Evolutionary conservation across 2,888 invertebrate genomes (phyloP).

Genomic region (Sinelater perroti): DNA sequence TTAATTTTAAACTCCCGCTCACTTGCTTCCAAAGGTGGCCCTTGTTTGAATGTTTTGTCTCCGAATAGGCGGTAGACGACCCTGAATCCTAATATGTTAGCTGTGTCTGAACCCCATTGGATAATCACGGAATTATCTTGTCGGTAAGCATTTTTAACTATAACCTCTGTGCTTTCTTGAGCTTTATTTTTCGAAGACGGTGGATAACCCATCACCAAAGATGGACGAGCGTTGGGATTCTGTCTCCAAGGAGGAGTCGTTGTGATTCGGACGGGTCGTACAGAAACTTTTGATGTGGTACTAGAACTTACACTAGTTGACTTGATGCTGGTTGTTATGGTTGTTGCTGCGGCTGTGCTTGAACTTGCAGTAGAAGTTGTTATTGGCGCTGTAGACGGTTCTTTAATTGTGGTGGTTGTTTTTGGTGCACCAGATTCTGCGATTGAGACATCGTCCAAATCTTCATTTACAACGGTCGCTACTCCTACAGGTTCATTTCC

Average conservation of each 20-base stretch:
- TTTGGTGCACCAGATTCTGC: slow-evolving; percentile 45
- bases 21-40: slow-evolving; percentile 87
- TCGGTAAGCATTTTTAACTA: slow-evolving; percentile 84
- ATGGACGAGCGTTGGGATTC: slow-evolving; percentile 64
- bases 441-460: slow-evolving; percentile 57
- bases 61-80: slow-evolving; percentile 91
- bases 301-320: slow-evolving; percentile 54
- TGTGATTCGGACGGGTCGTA: slow-evolving; percentile 47
- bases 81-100: slow-evolving; percentile 87
- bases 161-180: slow-evolving; percentile 77
- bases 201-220: slow-evolving; percentile 75
- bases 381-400: slow-evolving; percentile 46
- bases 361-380: slow-evolving; percentile 49
- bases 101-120: slow-evolving; percentile 90
- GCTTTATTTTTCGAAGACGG: slow-evolving; percentile 69
- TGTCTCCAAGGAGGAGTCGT: slow-evolving; percentile 57
- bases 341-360: slow-evolving; percentile 50
- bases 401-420: slow-evolving; percentile 51
- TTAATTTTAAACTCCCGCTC: slow-evolving; percentile 93
- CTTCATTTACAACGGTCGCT: slow-evolving; percentile 67
- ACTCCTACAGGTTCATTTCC: slow-evolving; percentile 63
- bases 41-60: slow-evolving; percentile 88
- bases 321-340: slow-evolving; percentile 53
- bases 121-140: slow-evolving; percentile 89
- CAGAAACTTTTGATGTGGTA: slow-evolving; percentile 49